These are phyloP conservation scores for Chiroxiphia lanceolata DNA, from an alignment of 2,797 vertebrate species.

Conservation along the genomic window DNA sequence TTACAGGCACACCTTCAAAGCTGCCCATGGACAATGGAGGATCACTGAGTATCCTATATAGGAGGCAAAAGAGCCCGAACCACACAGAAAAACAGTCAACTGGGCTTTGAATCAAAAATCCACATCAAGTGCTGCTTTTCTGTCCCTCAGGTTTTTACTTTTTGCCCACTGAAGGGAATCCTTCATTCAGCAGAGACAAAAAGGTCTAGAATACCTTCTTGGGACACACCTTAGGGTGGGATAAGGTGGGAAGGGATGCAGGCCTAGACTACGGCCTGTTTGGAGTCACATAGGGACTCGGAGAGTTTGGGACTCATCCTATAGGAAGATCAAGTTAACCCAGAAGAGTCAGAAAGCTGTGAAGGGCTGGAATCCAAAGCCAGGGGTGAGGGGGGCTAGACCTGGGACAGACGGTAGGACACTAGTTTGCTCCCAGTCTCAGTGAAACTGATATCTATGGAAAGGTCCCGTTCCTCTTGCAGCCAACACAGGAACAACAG, in stretches of 20 bases:
- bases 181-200: not conserved
- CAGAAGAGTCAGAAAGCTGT: not conserved
- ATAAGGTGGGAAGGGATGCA: not conserved
- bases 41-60: not conserved
- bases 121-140: not conserved
- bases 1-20: not conserved
- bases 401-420: not conserved
- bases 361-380: not conserved
- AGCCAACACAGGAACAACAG: not conserved
- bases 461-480: not conserved
- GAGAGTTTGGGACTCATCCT: not conserved
- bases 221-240: not conserved
- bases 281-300: not conserved
- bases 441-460: not conserved
- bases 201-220: not conserved
- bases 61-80: not conserved
- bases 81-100: not conserved
- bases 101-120: not conserved
- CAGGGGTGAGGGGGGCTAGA: not conserved
- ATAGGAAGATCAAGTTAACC: not conserved
- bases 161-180: not conserved
- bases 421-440: not conserved
- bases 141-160: not conserved
- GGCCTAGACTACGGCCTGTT: not conserved
- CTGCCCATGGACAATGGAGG: not conserved